These are phyloP conservation scores for Rhinatrema bivittatum DNA, from an alignment of 2,797 vertebrate species.

Conservation along the genomic window DNA sequence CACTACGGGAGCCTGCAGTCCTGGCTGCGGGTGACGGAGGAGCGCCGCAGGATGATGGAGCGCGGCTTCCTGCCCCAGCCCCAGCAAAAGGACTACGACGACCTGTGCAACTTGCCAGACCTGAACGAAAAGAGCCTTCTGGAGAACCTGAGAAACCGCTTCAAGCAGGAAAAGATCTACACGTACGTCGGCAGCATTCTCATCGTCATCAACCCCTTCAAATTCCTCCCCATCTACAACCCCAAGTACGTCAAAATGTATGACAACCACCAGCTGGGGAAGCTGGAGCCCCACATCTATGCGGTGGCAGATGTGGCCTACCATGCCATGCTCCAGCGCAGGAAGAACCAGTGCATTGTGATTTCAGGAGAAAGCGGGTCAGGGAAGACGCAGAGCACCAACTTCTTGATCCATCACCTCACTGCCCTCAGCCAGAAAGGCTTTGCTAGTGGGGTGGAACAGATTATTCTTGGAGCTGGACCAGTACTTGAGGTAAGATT, in stretches of 20 bases:
- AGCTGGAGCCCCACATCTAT: slow-evolving; percentile 91
- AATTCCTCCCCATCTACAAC: slow-evolving; percentile 98
- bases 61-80: slow-evolving; percentile 89
- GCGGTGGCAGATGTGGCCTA: slow-evolving; percentile 95
- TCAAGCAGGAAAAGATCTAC: slow-evolving; percentile 95
- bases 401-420: slow-evolving; percentile 97
- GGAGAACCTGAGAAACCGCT: slow-evolving; percentile 89
- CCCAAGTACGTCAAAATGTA: slow-evolving; percentile 98
- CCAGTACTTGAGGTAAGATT: slow-evolving; percentile 91
- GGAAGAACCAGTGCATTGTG: slow-evolving; percentile 91
- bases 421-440: slow-evolving; percentile 98
- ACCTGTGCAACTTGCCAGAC: slow-evolving; percentile 83
- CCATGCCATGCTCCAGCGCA: slow-evolving; percentile 89
- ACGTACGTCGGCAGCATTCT: slow-evolving; percentile 95
- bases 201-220: slow-evolving; percentile 93
- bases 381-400: slow-evolving; percentile 97
- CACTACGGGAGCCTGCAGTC: slow-evolving; percentile 93
- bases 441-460: slow-evolving; percentile 95
- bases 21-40: slow-evolving; percentile 90
- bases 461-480: slow-evolving; percentile 96
- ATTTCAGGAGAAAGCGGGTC: slow-evolving; percentile 97
- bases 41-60: slow-evolving; percentile 83
- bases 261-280: slow-evolving; percentile 89
- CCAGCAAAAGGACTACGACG: slow-evolving; percentile 78
- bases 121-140: slow-evolving; percentile 90